These are phyloP conservation scores for Lasioglossum oenotherae DNA, from an alignment of 2,888 invertebrate species.

Conservation along the genomic window DNA sequence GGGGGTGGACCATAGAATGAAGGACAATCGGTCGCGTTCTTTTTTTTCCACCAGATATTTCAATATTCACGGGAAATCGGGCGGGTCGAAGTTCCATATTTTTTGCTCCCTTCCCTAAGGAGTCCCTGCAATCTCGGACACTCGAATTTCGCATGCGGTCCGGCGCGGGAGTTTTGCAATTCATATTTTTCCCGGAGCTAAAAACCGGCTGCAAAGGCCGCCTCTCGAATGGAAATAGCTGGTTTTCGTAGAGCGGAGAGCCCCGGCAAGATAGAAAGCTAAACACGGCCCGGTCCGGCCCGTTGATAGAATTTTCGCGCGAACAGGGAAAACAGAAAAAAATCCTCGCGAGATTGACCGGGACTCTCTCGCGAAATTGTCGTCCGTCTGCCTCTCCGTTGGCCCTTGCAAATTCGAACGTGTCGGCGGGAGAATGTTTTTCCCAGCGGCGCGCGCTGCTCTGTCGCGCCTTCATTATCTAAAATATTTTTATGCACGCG, in stretches of 20 bases:
- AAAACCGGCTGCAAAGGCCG: constrained; percentile 36
- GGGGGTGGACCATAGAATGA: not conserved
- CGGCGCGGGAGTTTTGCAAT: constrained; percentile 48
- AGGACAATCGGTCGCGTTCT: not conserved
- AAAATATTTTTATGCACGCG: constrained; percentile 24
- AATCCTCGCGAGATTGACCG: not conserved
- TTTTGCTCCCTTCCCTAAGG: constrained; percentile 9
- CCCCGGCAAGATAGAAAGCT: constrained; percentile 30
- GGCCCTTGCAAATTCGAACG: not conserved
- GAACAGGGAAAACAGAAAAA: not conserved
- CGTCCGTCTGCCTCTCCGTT: not conserved
- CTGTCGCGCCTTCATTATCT: constrained; percentile 18
- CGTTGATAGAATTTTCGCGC: constrained; percentile 3
- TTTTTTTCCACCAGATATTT: not conserved
- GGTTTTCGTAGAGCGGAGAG: constrained; percentile 31
- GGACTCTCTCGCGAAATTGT: not conserved
- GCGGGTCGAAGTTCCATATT: constrained; percentile 12
- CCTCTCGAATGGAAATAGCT: constrained; percentile 48
- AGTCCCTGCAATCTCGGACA: constrained; percentile 42
- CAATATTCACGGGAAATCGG: constrained; percentile 12
- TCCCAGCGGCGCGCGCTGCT: not conserved
- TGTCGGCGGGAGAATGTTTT: not conserved
- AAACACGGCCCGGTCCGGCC: constrained; percentile 1
- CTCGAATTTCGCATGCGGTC: constrained; percentile 45
- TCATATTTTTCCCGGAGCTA: constrained; percentile 45